Base-by-base conservation (phyloP, 2,797 vertebrate species). In the Falco novaeseelandiae region DNA sequence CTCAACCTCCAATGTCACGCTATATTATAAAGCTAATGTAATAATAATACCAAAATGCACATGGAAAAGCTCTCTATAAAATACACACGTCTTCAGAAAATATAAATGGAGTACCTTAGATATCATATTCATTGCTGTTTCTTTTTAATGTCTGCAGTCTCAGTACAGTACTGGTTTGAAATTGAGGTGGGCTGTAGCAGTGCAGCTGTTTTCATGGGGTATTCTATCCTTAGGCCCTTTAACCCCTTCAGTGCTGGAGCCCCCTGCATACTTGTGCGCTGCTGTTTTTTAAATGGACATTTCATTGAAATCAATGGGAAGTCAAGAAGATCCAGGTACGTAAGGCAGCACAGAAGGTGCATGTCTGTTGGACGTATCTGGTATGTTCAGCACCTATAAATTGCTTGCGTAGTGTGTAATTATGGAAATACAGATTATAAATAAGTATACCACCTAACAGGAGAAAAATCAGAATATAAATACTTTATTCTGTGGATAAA, bases 211-310 rank as follows among this genome's bases (percentile, higher is more conserved):
- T 97, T 97, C 97, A 97, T 96, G 96, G 97, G 96, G 93, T 96
- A 21, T 98, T 98, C 94, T 98, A 42, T 97, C 87, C 96, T 94
- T 93, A 97, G 97, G 97, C 97, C 97, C 94, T 97, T 98, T 97
- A 97, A 96, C 83, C 97, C 97, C 93, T 97, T 98, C 97, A 97
- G 18, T 98, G 97, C 96, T 96, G 97, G 97, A 97, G 96, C 94
- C 94, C 97, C 97, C 95, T 97, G 96, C 96, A 96, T 97, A 96
- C 95, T 98, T 96, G 97, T 97, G 94, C 95, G 93, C 87, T 98
- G 97, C 97, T 98, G 97, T 98, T 97, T 98, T 98, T 98, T 98
- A 97, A 97, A 97, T 93, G 97, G 97, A 97, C 96, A 97, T 95
- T 97, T 97, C 94, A 97, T 97, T 97, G 97, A 97, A 97, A 97